Evolutionary conservation across 1,140 invertebrate species (phyloP).

Genomic region (Trichonephila clavata): DNA sequence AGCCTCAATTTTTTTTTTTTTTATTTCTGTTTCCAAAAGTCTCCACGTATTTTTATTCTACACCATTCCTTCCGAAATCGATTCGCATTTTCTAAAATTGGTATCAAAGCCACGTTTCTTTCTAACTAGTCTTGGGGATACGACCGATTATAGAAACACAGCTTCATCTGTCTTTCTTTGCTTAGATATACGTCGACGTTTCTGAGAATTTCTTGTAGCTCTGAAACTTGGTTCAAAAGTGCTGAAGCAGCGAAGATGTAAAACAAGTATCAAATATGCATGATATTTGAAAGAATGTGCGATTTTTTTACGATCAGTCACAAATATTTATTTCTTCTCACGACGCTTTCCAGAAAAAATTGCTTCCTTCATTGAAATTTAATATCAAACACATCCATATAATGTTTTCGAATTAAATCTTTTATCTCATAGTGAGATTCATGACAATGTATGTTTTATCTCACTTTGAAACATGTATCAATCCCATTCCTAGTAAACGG

Average conservation of each 20-base stretch:
- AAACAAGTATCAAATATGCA: constrained; percentile 12
- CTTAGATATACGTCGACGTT: not conserved
- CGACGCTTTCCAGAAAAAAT: not conserved
- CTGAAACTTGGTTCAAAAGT: not conserved
- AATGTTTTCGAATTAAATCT: too few relatives aligned
- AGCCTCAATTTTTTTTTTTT: too few relatives aligned
- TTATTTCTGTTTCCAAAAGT: not conserved
- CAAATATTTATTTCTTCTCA: constrained; percentile 14
- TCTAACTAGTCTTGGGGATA: constrained; percentile 68
- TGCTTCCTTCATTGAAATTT: not conserved
- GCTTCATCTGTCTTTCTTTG: constrained; percentile 59
- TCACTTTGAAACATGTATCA: too few relatives aligned
- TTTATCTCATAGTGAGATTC: too few relatives aligned
- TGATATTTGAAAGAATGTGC: not conserved
- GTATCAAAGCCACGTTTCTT: constrained; percentile 67
- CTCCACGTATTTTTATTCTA: constrained; percentile 27
- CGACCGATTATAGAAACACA: constrained; percentile 67
- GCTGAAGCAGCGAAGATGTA: constrained; percentile 1
- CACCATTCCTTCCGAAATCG: constrained; percentile 50
- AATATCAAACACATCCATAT: not conserved
- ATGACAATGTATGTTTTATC: too few relatives aligned
- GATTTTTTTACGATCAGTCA: not conserved
- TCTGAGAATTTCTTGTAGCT: not conserved
- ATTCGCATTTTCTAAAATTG: constrained; percentile 71
- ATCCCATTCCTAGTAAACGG: too few relatives aligned